Evolutionary conservation across 1,140 invertebrate genomes (phyloP).

Genomic region (Phymorhynchus buccinoides): DNA sequence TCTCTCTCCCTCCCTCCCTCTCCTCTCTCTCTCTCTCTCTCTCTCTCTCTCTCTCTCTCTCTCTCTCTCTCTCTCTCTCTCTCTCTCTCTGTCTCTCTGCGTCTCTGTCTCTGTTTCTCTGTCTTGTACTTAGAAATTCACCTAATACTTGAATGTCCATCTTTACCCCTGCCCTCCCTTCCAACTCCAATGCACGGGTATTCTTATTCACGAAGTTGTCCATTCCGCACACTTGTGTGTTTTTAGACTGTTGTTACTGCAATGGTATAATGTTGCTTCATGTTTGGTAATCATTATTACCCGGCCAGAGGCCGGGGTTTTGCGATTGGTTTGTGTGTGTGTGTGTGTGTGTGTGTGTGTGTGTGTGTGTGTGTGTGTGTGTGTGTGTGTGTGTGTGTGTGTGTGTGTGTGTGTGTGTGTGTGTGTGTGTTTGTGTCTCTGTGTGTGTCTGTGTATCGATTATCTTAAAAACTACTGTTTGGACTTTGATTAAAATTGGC

Average conservation of each 20-base stretch:
- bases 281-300: too few species aligned
- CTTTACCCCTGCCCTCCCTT: not conserved
- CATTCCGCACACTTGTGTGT: too few species aligned
- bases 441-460: too few species aligned
- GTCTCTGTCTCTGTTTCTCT: not conserved
- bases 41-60: slow-evolving; percentile 2
- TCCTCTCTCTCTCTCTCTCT: not conserved
- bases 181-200: too few species aligned
- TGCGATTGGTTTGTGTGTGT: not conserved
- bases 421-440: slow-evolving; percentile 18
- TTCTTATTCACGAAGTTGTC: too few species aligned
- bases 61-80: not conserved
- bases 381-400: slow-evolving; percentile 2
- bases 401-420: slow-evolving; percentile 6
- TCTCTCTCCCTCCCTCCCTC: not conserved
- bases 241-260: too few species aligned
- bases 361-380: not conserved
- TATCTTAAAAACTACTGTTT: too few species aligned
- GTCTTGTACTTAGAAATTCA: too few species aligned
- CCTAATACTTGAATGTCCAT: too few species aligned
- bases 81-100: not conserved
- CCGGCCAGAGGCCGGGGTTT: too few species aligned
- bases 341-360: not conserved
- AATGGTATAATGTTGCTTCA: too few species aligned
- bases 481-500: too few species aligned